These are phyloP conservation scores for Oxyteleia sp. DNA, from an alignment of 2,888 invertebrate species.

Conservation along the genomic window DNA sequence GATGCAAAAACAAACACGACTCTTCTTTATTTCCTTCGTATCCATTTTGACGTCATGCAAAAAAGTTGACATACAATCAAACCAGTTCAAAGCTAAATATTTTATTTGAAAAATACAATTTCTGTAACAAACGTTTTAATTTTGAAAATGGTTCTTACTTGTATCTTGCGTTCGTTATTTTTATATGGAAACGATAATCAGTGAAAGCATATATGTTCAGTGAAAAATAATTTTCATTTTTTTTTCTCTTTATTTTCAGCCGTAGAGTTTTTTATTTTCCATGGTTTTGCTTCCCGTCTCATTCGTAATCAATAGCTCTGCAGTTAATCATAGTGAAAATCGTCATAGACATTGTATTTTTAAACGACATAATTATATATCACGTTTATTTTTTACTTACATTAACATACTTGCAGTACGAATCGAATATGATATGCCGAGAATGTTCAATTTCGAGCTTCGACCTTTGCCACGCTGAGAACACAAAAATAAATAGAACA, in stretches of 20 bases:
- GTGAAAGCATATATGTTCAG: constrained; percentile 46
- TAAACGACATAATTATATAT: constrained; percentile 67
- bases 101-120: constrained; percentile 71
- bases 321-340: constrained; percentile 53
- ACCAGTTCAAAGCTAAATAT: constrained; percentile 63
- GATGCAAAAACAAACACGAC: constrained; percentile 20
- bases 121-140: constrained; percentile 66
- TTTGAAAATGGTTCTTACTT: constrained; percentile 60
- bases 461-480: too few species aligned
- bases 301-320: constrained; percentile 45
- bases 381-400: constrained; percentile 64
- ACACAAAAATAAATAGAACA: too few species aligned
- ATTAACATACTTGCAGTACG: constrained; percentile 58
- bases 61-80: constrained; percentile 44
- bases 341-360: constrained; percentile 68
- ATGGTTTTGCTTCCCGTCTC: constrained; percentile 1
- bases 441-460: too few species aligned
- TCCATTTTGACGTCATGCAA: constrained; percentile 17
- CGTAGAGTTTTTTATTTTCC: constrained; percentile 8
- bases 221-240: constrained; percentile 51
- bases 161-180: constrained; percentile 49
- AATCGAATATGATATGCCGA: too few species aligned
- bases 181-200: constrained; percentile 43
- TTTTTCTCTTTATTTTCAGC: constrained; percentile 10
- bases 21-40: constrained; percentile 17